Evolutionary conservation across 2,888 invertebrate genomes (phyloP).

Genomic region (Pristionchus mayeri): DNA sequence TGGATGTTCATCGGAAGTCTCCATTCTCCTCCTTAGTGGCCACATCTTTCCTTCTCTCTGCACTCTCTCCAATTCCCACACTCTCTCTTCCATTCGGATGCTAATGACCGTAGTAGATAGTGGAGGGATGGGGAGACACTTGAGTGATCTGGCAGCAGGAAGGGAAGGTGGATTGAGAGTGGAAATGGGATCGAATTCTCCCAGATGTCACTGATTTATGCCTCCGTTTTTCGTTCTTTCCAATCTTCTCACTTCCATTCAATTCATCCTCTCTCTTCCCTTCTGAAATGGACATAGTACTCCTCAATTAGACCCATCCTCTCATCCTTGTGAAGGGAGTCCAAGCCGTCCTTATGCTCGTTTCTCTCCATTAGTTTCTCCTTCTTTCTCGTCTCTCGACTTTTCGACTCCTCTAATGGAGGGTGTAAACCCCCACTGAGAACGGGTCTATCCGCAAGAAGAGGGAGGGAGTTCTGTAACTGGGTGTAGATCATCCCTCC

Average conservation of each 20-base stretch:
- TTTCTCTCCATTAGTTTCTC: conserved; percentile 35
- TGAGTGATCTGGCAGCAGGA: neutral
- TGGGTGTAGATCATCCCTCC: neutral
- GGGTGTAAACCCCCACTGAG: conserved; percentile 12
- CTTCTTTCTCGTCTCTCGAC: conserved; percentile 32
- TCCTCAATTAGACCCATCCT: neutral
- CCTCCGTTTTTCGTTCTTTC: neutral
- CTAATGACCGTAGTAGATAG: conserved; percentile 2
- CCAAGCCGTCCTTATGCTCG: neutral
- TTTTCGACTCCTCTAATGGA: conserved; percentile 22
- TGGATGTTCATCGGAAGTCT: neutral
- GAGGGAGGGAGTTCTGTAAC: neutral
- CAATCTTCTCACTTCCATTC: neutral
- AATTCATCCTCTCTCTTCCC: neutral
- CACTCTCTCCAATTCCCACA: neutral
- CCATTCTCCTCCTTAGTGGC: neutral
- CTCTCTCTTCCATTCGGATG: neutral
- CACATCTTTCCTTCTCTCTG: neutral
- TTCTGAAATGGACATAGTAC: neutral
- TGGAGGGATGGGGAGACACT: conserved; percentile 3
- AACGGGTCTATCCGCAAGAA: conserved; percentile 13
- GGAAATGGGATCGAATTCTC: neutral
- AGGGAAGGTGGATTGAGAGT: too few species aligned
- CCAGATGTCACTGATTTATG: conserved; percentile 13
- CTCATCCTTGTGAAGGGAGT: neutral